Evolutionary conservation across 2,888 invertebrate genomes (phyloP).

Genomic region (Drosophila longiperda): DNA sequence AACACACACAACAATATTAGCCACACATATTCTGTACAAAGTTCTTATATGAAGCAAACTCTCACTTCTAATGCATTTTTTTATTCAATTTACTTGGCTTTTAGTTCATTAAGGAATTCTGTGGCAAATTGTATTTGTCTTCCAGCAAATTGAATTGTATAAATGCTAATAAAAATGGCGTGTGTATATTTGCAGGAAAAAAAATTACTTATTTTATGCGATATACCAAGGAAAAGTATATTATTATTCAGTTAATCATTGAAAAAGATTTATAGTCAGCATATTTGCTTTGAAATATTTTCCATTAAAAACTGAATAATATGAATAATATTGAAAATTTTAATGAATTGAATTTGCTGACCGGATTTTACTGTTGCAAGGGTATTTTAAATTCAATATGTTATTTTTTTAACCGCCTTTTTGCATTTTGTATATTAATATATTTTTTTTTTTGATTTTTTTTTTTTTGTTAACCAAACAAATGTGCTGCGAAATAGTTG

Average conservation of each 20-base stretch:
- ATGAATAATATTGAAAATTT: neutral
- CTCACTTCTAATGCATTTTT: slow-evolving; percentile 52
- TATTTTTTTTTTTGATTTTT: neutral
- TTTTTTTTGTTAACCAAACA: slow-evolving; percentile 13
- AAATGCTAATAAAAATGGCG: slow-evolving; percentile 25
- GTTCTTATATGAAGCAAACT: slow-evolving; percentile 37
- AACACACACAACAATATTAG: neutral
- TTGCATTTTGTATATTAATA: neutral
- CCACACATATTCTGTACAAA: slow-evolving; percentile 22
- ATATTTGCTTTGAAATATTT: neutral
- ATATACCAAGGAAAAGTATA: neutral
- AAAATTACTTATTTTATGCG: slow-evolving; percentile 1
- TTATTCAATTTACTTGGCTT: slow-evolving; percentile 53
- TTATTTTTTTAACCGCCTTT: neutral
- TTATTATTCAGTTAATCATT: neutral
- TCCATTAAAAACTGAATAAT: neutral
- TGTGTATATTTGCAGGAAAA: slow-evolving; percentile 6
- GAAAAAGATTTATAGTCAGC: neutral
- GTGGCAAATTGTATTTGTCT: slow-evolving; percentile 33
- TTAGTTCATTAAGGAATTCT: slow-evolving; percentile 53
- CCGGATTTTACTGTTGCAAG: neutral
- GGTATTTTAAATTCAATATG: neutral
- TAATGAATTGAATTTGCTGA: neutral
- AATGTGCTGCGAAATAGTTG: slow-evolving; percentile 37
- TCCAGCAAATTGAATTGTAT: slow-evolving; percentile 45